Evolutionary conservation across 2,113 vertebrate genomes (phyloP).

Genomic region (Rhabdornis inornatus): DNA sequence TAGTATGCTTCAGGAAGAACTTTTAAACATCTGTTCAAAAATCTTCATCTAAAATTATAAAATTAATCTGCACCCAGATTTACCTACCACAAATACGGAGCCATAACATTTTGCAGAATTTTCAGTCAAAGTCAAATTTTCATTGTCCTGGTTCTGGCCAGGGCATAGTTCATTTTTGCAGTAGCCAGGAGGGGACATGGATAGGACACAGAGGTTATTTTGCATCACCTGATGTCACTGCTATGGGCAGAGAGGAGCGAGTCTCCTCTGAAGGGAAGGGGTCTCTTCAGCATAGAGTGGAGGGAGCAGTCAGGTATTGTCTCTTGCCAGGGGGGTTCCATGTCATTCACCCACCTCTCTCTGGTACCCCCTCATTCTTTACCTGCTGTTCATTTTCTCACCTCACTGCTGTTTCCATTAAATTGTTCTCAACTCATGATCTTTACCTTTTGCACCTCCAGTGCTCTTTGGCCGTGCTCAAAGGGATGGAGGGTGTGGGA

Average conservation of each 20-base stretch:
- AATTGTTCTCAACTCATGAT: not conserved
- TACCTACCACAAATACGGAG: not conserved
- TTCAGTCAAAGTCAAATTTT: not conserved
- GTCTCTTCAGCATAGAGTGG: fast-evolving
- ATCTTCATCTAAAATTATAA: not conserved
- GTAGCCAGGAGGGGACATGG: not conserved
- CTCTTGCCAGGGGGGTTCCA: fast-evolving
- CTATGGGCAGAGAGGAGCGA: not conserved
- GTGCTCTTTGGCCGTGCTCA: fast-evolving
- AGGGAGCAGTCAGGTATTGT: too few relatives aligned
- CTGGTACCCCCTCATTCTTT: not conserved
- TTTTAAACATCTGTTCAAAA: not conserved
- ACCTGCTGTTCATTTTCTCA: not conserved
- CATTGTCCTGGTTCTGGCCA: fast-evolving
- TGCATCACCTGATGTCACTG: not conserved
- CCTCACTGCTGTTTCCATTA: not conserved
- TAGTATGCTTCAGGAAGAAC: not conserved
- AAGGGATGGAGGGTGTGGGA: fast-evolving
- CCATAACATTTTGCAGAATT: not conserved
- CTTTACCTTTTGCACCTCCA: not conserved
- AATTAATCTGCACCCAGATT: not conserved
- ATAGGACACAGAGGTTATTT: not conserved
- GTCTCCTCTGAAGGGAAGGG: not conserved
- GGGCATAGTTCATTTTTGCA: not conserved
- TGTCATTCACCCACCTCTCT: fast-evolving